Base-by-base conservation (phyloP, 2,888 invertebrate genomes). In the Biston betularia region DNA sequence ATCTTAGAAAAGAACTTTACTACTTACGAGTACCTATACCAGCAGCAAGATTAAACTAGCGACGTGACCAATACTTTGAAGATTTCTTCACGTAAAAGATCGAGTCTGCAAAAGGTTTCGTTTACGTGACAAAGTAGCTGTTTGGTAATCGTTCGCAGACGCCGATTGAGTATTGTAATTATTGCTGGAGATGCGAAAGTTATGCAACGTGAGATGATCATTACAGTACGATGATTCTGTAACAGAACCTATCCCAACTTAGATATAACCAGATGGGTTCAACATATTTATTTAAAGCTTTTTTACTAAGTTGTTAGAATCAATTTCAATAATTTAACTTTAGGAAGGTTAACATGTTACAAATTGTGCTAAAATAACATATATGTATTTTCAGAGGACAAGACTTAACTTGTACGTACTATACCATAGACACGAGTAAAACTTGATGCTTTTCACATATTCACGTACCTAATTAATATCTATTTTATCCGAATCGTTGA, bases 51-150 rank as follows among this genome's bases (percentile, higher is more conserved):
- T 53, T 38, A 53, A 50, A 38, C 2, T 38, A 38, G 42, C 15
- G 49, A 53, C 53, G 52, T 55, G 38, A 46, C 40, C 14, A 14
- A 42, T 54, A 63, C 24, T 24, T 52, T 44, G 34, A 61, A 68
- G 70, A 67, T 74, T 74, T 74, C 70, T 65, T 69, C 61, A 55
- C 67, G 72, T 69, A 68, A 74, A 67, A 67, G 49, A 65, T 65
- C 50, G 50, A 60, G 48, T 59, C 40, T 40, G 62, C 62, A 54
- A 67, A 67, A 67, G 58, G 48, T 45, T 68, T 54, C 56, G 65
- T 68, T 73, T 73, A 79, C 80, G 78, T 79, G 79, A 78, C 77
- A 71, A 74, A 71, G 62, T 65, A 65, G 63, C 66, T 55, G 75
- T 71, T 69, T 57, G 64, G 73, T 71, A 71, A 77, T 75, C 73